phyloP scores from a whole-genome alignment of 1,140 invertebrate genomes.

The Ganaspis sp. region DNA sequence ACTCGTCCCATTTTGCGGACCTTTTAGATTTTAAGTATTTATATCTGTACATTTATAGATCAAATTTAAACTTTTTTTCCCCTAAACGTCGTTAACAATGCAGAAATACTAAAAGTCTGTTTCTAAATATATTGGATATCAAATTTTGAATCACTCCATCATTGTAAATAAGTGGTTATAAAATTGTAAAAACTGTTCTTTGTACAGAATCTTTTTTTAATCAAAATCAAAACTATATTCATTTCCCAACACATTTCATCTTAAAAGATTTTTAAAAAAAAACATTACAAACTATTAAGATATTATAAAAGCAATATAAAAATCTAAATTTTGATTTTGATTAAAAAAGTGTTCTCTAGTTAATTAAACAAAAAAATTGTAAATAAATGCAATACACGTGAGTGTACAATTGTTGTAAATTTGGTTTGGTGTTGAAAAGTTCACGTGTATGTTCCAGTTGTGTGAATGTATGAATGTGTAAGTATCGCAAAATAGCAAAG shows the following conservation, averaged over 20 bases:
- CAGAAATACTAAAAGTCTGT: slow-evolving; percentile 3
- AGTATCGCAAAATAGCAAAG: slow-evolving; percentile 7
- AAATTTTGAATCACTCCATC: neutral
- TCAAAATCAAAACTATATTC: slow-evolving; percentile 4
- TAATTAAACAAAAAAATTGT: neutral
- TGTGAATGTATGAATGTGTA: neutral
- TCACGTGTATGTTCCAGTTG: slow-evolving; percentile 8
- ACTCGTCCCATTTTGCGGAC: slow-evolving; percentile 41
- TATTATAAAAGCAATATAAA: neutral
- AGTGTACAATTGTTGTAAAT: neutral
- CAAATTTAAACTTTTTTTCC: neutral
- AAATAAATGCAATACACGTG: neutral
- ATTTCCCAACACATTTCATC: too few species aligned
- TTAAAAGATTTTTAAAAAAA: too few species aligned
- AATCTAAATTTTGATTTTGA: neutral
- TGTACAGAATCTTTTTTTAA: neutral
- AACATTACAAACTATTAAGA: neutral
- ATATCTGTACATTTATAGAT: slow-evolving; percentile 51
- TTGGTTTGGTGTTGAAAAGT: slow-evolving; percentile 24
- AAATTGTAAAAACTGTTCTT: neutral
- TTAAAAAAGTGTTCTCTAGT: neutral
- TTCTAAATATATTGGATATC: neutral
- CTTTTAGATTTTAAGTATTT: slow-evolving; percentile 53
- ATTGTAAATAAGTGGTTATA: neutral
- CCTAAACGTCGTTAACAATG: neutral